These are phyloP conservation scores for Clusia tigrina DNA, from an alignment of 2,888 invertebrate genomes.

Conservation along the genomic window DNA sequence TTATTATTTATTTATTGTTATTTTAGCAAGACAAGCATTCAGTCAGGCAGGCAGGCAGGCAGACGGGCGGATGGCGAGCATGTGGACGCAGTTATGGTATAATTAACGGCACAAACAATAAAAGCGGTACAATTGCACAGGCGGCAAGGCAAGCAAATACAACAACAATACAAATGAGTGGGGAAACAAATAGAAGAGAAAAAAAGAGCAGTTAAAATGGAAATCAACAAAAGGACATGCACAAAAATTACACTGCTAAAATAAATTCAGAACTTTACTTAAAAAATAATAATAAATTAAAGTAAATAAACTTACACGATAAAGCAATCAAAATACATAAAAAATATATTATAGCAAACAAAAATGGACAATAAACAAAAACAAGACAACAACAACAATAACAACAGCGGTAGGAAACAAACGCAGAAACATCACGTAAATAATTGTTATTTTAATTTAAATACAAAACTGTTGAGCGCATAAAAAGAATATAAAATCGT, in stretches of 20 bases:
- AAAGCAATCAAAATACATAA: slow-evolving; percentile 30
- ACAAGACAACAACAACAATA: slow-evolving; percentile 9
- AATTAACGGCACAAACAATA: slow-evolving; percentile 30
- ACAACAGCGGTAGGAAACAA: slow-evolving; percentile 10
- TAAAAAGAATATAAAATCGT: not conserved
- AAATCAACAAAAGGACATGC: slow-evolving; percentile 9
- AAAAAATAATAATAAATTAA: slow-evolving; percentile 27
- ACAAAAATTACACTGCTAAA: slow-evolving; percentile 8
- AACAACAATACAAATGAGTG: slow-evolving; percentile 33
- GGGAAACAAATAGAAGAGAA: slow-evolving; percentile 28
- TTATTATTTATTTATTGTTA: too few species aligned
- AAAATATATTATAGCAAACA: slow-evolving; percentile 7
- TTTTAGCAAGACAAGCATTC: slow-evolving; percentile 33
- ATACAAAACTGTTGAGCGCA: not conserved
- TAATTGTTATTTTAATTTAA: not conserved
- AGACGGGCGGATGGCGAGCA: slow-evolving; percentile 34
- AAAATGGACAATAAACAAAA: slow-evolving; percentile 1
- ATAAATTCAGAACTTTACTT: too few species aligned
- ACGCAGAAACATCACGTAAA: slow-evolving; percentile 6
- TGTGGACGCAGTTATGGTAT: slow-evolving; percentile 35
- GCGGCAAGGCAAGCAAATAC: slow-evolving; percentile 33
- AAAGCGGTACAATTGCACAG: slow-evolving; percentile 31
- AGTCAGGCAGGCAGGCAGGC: slow-evolving; percentile 39
- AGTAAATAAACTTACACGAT: slow-evolving; percentile 20
- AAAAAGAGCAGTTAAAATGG: not conserved